A percentile compares a stretch with the other conserved stretches of the same genome.
These are phyloP conservation scores for Panopea generosa DNA, from an alignment of 2,888 invertebrate genomes.

Conservation along the genomic window DNA sequence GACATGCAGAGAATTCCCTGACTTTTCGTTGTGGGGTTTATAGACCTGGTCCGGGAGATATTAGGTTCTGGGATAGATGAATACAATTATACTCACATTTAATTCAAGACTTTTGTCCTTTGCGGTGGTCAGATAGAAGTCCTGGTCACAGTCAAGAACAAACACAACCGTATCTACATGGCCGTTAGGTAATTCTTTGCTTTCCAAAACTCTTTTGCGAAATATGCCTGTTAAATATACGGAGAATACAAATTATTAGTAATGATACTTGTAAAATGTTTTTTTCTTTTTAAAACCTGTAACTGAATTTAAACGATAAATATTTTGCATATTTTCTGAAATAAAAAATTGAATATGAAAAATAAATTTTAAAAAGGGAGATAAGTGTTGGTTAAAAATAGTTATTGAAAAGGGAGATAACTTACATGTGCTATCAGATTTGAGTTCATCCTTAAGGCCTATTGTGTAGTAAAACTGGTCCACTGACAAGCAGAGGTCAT, in stretches of 20 bases:
- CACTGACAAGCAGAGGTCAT: slow-evolving; percentile 50
- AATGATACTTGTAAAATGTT: too few relatives aligned
- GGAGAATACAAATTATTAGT: too few relatives aligned
- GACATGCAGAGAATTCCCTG: too few relatives aligned
- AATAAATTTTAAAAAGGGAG: too few relatives aligned
- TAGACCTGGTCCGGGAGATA: too few relatives aligned
- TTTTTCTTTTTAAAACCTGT: too few relatives aligned
- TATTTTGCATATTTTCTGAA: too few relatives aligned
- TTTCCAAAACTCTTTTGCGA: slow-evolving; percentile 50
- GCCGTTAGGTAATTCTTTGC: slow-evolving; percentile 27
- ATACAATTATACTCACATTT: slow-evolving; percentile 65
- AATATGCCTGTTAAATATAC: slow-evolving; percentile 49
- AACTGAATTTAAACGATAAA: too few relatives aligned
- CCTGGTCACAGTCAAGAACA: slow-evolving; percentile 54
- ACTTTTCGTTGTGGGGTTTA: too few relatives aligned
- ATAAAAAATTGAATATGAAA: too few relatives aligned
- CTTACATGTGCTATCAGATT: slow-evolving; percentile 59
- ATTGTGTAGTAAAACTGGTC: slow-evolving; percentile 58
- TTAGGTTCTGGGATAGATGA: too few relatives aligned
- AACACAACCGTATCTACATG: slow-evolving; percentile 53
- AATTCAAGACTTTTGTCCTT: slow-evolving; percentile 47
- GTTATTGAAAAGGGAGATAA: background rate
- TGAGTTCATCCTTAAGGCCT: slow-evolving; percentile 34
- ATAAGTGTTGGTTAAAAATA: too few relatives aligned
- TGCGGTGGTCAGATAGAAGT: slow-evolving; percentile 52